Conservation (phyloP, 2,888 invertebrate genomes). For the Synanthedon tipuliformis region DNA sequence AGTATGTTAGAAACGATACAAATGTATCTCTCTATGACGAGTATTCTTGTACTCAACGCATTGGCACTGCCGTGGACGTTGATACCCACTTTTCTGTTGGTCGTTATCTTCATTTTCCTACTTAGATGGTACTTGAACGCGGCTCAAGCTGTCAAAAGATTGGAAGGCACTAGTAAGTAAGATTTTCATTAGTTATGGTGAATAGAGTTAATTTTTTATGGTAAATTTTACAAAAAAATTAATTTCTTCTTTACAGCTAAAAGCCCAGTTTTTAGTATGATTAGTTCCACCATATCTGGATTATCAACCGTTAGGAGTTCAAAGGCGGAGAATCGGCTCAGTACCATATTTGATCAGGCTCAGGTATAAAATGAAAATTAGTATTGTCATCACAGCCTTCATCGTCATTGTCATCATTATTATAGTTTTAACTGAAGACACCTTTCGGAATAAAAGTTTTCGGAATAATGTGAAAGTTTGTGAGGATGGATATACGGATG, state of each 20-base stretch:
- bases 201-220: background rate
- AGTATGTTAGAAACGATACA: slow-evolving; percentile 73
- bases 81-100: slow-evolving; percentile 39
- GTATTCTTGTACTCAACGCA: slow-evolving; percentile 49
- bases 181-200: background rate
- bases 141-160: slow-evolving; percentile 79
- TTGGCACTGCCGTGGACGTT: slow-evolving; percentile 51
- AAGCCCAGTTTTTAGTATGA: slow-evolving; percentile 84
- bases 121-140: slow-evolving; percentile 78
- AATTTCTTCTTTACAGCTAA: slow-evolving; percentile 65
- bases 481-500: too few species aligned
- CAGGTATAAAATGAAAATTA: slow-evolving; percentile 41
- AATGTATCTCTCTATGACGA: slow-evolving; percentile 49
- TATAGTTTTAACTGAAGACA: too few species aligned
- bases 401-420: slow-evolving; percentile 11
- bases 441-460: too few species aligned
- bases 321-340: slow-evolving; percentile 71
- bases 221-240: background rate
- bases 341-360: slow-evolving; percentile 68
- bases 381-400: background rate
- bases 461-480: too few species aligned
- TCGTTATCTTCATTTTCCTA: slow-evolving; percentile 72
- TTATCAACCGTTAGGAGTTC: slow-evolving; percentile 81
- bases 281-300: slow-evolving; percentile 80
- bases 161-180: slow-evolving; percentile 76